phyloP scores from a whole-genome alignment of 2,113 vertebrate species.

The Gallinago jamesoni region DNA sequence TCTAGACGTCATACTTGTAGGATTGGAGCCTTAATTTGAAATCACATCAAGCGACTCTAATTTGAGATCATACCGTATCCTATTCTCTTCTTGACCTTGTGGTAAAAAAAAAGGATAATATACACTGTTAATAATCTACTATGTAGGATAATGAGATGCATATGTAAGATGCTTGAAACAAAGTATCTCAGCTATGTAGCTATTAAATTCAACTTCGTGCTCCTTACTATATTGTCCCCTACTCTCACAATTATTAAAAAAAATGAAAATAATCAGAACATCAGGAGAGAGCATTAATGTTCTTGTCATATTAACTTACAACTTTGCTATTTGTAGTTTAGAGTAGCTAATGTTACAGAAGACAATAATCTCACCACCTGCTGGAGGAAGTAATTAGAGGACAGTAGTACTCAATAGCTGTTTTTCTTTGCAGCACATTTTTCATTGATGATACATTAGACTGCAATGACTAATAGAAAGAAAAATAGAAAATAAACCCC shows the following conservation, averaged over 20 bases:
- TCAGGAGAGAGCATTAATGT: conserved; percentile 33
- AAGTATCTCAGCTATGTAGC: conserved; percentile 1
- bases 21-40: background rate
- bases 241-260: conserved; percentile 1
- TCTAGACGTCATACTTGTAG: background rate
- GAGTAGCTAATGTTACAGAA: conserved; percentile 17
- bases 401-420: conserved; percentile 16
- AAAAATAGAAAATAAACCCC: conserved; percentile 9
- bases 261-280: conserved; percentile 6
- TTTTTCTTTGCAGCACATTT: conserved; percentile 16
- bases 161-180: background rate
- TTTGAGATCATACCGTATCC: background rate
- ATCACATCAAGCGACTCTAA: background rate
- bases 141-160: background rate
- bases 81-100: background rate
- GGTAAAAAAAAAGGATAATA: background rate
- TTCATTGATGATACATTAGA: conserved; percentile 16
- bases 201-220: background rate
- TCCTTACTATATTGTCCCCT: background rate
- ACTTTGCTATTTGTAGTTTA: conserved; percentile 61
- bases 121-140: background rate
- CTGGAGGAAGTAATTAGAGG: conserved; percentile 64
- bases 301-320: conserved; percentile 48
- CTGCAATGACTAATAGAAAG: background rate
- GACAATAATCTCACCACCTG: conserved; percentile 69